Base-by-base conservation (phyloP, 2,113 vertebrate genomes). In the Prionailurus viverrinus region DNA sequence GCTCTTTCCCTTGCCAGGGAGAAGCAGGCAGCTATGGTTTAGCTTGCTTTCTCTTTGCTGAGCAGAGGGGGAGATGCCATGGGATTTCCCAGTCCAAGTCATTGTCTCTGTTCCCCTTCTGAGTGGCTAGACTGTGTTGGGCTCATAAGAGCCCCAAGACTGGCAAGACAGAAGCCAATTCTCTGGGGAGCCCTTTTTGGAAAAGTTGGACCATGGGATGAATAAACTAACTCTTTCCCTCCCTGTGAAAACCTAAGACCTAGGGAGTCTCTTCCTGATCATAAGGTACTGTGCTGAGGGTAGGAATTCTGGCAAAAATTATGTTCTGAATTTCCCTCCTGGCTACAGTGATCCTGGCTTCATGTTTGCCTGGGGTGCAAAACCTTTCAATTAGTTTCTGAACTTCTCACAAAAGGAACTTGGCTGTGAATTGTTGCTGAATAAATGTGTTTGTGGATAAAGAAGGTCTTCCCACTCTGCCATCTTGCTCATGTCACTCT, bases 351-450 rank as follows among this genome's bases (percentile, higher is more conserved):
- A 78, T 4, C 31, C 76, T 76, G 78, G 14, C 16, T 93, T 89
- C 61, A 66, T 93, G 31, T 82, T 88, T 65, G 21, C 53, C 27
- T 82, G 29, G 15, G n/a, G 16, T 25, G 9, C 12, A 58, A 45
- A 58, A 18, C 66, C 55, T 74, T 82, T 88, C 10, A 33, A 8
- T 71, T 87, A 31, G 45, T 68, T 83, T 93, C 91, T 78, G 31
- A 23, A 89, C 83, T 89, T 89, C 58, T 93, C 91, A 82, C 27
- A 92, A 51, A 89, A n/a, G 18, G 31, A 83, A 93, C 51, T 25
- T 76, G 15, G 21, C 48, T 25, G 9, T 6, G 23, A 88, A 31
- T 55, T 58, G 29, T 15, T 92, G 53, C 55, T 25, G 18, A 89
- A 76, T 33, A 12, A 63, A 36, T 83, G n/a, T 88, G 9, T 82